phyloP scores from a whole-genome alignment of 2,888 invertebrate species.

The Leptinotarsa rubiginosa region DNA sequence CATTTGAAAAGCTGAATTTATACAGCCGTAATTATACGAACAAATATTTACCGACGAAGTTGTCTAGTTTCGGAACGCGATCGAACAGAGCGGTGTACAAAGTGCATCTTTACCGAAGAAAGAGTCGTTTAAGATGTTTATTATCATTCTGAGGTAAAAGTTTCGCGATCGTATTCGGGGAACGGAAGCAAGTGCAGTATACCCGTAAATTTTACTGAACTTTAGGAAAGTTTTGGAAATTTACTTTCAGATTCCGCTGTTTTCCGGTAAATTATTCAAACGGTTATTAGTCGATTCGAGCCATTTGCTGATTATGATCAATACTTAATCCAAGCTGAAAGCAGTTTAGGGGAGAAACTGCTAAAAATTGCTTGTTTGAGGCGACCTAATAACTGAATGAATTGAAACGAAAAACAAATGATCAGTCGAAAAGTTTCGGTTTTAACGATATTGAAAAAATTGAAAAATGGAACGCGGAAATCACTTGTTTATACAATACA shows the following conservation, averaged over 20 bases:
- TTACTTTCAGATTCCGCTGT: background rate
- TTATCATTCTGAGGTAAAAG: background rate
- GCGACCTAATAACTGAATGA: too few relatives aligned
- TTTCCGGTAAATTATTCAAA: slow-evolving; percentile 6
- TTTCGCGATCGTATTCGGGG: background rate
- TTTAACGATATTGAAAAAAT: too few relatives aligned
- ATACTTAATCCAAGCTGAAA: background rate
- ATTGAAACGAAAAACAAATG: too few relatives aligned
- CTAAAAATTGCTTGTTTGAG: background rate
- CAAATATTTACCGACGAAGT: background rate
- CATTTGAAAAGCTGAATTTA: too few relatives aligned
- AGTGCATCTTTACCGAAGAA: background rate
- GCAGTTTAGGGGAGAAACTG: background rate
- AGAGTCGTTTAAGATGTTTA: background rate
- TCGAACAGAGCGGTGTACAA: background rate
- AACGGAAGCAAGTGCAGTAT: background rate
- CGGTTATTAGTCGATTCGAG: background rate
- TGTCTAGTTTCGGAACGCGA: background rate
- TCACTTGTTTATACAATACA: too few relatives aligned
- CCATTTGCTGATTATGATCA: slow-evolving; percentile 3
- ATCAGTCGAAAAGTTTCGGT: too few relatives aligned
- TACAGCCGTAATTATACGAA: too few relatives aligned
- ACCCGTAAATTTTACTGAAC: background rate
- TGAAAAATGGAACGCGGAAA: too few relatives aligned
- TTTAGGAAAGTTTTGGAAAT: background rate